Conservation (phyloP, 2,888 invertebrate species). For the Theretra japonica region DNA sequence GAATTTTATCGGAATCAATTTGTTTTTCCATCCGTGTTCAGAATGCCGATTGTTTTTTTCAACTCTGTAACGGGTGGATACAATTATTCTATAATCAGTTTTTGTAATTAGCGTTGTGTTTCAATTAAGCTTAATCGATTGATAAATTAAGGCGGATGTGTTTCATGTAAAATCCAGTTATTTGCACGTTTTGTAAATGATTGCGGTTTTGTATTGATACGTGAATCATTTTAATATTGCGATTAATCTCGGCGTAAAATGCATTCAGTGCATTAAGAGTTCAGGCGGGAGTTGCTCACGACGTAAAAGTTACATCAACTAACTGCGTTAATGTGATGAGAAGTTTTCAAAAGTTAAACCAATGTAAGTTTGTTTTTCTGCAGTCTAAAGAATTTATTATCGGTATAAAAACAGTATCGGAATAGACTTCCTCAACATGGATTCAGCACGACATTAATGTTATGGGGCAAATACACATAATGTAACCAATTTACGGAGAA, state of each 20-base stretch:
- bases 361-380: background rate
- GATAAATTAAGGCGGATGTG: background rate
- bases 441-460: background rate
- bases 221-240: background rate
- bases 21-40: background rate
- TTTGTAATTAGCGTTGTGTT: constrained; percentile 6
- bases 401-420: background rate
- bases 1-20: background rate
- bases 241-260: background rate
- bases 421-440: background rate
- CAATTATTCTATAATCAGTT: constrained; percentile 2
- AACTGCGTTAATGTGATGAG: background rate
- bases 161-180: background rate
- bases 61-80: background rate
- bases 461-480: background rate
- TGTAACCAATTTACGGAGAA: background rate
- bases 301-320: background rate
- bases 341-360: background rate
- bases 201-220: background rate
- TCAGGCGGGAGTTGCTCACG: background rate
- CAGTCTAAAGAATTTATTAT: background rate
- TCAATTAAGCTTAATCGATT: constrained; percentile 6
- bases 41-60: background rate
- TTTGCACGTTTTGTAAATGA: constrained; percentile 3
- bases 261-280: background rate